Evolutionary conservation across 2,113 vertebrate species (phyloP).

Genomic region (Catharus minimus): DNA sequence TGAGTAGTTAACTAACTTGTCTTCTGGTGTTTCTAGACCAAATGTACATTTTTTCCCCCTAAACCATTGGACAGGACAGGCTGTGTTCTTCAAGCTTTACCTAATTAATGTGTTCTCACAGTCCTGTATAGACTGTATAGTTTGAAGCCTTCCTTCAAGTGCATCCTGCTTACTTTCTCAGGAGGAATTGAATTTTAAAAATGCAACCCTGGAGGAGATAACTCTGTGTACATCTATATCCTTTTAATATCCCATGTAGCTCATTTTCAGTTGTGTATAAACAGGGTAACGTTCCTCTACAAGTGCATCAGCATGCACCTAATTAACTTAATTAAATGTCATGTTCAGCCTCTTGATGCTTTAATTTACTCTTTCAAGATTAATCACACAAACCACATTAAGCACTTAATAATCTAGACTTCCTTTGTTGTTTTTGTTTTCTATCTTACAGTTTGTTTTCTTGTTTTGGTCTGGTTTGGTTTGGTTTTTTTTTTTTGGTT

Average conservation of each 20-base stretch:
- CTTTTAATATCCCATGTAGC: background rate
- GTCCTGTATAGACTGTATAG: too few relatives aligned
- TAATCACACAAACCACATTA: background rate
- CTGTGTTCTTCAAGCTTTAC: background rate
- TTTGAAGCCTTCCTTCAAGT: background rate
- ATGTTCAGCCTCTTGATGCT: conserved; percentile 12
- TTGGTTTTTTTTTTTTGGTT: background rate
- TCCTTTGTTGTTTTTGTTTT: background rate
- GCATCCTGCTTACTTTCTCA: background rate
- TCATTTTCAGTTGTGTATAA: background rate
- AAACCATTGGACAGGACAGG: background rate
- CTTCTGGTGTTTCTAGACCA: background rate
- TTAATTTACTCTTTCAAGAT: conserved; percentile 6
- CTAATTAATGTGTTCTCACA: background rate
- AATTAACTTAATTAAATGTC: conserved; percentile 41
- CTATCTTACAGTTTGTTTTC: background rate
- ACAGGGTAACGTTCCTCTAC: background rate
- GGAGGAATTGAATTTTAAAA: background rate
- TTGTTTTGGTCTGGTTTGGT: background rate
- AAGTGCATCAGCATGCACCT: background rate
- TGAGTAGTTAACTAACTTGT: background rate
- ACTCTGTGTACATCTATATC: background rate
- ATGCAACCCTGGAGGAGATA: background rate
- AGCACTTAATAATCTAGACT: background rate
- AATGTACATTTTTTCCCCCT: background rate